phyloP scores from a whole-genome alignment of 2,797 vertebrate species.

The Catharus ustulatus region DNA sequence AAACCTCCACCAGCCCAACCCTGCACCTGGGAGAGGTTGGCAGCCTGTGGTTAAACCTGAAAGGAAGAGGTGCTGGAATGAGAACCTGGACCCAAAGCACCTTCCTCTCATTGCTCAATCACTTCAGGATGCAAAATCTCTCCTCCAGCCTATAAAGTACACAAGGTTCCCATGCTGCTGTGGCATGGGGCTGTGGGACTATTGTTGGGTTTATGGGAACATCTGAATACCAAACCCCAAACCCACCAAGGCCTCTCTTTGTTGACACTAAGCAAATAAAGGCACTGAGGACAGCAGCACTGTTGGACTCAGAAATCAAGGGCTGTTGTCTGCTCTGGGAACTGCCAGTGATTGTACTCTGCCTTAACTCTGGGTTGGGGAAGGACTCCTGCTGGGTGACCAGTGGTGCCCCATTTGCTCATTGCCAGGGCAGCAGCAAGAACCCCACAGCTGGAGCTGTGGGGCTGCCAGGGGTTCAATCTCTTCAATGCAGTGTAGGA shows the following conservation, averaged over 20 bases:
- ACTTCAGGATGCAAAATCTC: not conserved
- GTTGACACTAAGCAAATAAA: not conserved
- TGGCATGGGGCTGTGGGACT: not conserved
- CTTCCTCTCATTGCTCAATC: not conserved
- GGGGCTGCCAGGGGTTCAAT: not conserved
- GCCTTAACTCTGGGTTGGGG: slow-evolving; percentile 6
- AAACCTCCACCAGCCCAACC: not conserved
- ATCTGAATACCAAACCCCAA: not conserved
- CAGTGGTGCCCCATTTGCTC: not conserved
- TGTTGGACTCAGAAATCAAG: not conserved
- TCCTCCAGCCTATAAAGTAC: not conserved
- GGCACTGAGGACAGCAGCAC: not conserved
- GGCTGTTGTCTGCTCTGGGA: not conserved
- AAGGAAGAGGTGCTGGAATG: not conserved
- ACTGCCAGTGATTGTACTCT: not conserved
- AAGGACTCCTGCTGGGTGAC: not conserved
- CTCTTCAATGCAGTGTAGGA: not conserved
- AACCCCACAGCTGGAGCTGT: not conserved
- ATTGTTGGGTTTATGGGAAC: not conserved
- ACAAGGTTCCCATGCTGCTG: not conserved
- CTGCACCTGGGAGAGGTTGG: not conserved
- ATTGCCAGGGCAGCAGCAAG: not conserved
- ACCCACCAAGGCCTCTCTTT: not conserved
- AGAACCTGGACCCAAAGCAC: accelerated
- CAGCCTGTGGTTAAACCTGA: not conserved